These are phyloP conservation scores for Trematomus bernacchii DNA, from an alignment of 2,797 vertebrate species.

Conservation along the genomic window DNA sequence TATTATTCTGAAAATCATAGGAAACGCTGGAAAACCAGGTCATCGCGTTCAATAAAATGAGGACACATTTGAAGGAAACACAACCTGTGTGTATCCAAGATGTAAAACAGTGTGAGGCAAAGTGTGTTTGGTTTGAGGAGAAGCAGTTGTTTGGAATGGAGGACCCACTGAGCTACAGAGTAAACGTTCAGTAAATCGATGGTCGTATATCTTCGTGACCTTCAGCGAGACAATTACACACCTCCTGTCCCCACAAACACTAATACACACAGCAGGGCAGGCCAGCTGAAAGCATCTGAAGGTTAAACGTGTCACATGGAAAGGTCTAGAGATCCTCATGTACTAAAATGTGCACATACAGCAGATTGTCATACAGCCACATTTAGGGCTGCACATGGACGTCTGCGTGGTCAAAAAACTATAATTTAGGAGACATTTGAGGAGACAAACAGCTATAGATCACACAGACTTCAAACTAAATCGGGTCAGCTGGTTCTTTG, in stretches of 20 bases:
- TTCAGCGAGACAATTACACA: neutral
- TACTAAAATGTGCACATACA: too few species aligned
- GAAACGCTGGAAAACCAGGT: conserved; percentile 8
- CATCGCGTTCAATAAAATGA: neutral
- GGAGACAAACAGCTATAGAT: too few species aligned
- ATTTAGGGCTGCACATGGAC: too few species aligned
- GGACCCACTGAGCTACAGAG: neutral
- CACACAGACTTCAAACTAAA: too few species aligned
- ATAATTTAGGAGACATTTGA: too few species aligned
- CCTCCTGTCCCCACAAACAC: neutral
- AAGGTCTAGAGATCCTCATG: too few species aligned
- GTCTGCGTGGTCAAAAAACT: too few species aligned
- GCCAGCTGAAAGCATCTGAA: conserved; percentile 1
- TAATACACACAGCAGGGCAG: neutral
- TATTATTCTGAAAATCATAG: neutral
- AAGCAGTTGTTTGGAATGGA: neutral
- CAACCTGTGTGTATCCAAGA: neutral
- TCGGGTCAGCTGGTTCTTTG: too few species aligned
- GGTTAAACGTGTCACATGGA: neutral
- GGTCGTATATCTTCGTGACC: neutral
- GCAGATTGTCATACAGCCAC: too few species aligned
- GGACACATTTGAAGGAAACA: neutral
- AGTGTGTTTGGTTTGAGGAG: neutral
- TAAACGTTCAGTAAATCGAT: neutral
- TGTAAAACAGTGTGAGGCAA: neutral